Evolutionary conservation across 2,888 invertebrate species (phyloP), one percentile per base, ranked within the genome.

Genomic region (Drosophila tripunctata): DNA sequence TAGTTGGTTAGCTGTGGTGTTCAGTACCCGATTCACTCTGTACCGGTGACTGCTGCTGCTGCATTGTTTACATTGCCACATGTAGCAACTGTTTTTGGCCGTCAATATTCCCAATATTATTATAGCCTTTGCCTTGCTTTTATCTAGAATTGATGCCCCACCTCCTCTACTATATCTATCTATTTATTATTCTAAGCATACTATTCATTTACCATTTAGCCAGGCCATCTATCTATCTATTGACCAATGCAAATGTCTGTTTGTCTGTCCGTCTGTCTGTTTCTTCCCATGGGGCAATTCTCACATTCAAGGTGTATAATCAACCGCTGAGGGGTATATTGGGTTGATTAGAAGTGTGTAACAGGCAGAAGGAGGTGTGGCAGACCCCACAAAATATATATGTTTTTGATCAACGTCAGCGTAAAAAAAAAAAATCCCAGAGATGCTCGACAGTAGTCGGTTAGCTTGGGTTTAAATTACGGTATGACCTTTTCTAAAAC

Each of bases 171-270:
- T 58, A 31, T 44, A 57, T 41, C 50, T 63, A 63, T 58, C 40
- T 81, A 84, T 81, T 84, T 84, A 81, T 81, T 84, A 81, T 81
- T 84, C 78, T 61, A 81, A 78, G 79, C 80, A 84, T 81, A 84
- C 74, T 74, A 84, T 71, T 47, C 64, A 67, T 81, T 69, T 68
- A 77, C 44, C 81, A 64, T 77, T 71, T 75, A 66, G 56, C 55
- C 74, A 68, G 48, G 41, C 50, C 56, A 70, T 70, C 43, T 36
- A 72, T 68, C 62, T 58, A 57, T 56, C 62, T 58, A 57, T 60
- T 31, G 31, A 4, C 12, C 17, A 19, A 38, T 51, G 19, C 31
- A 30, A 30, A 30, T 44, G 41, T 64, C 22, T 33, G 31, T 50
- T 31, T 31, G 17, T 48, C 19, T n/a, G n/a, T n/a, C n/a, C n/a